A percentile compares a stretch with the other conserved stretches of the same genome.
Evolutionary conservation across 2,888 invertebrate species (phyloP).

Genomic region (Galerucella calmariensis): DNA sequence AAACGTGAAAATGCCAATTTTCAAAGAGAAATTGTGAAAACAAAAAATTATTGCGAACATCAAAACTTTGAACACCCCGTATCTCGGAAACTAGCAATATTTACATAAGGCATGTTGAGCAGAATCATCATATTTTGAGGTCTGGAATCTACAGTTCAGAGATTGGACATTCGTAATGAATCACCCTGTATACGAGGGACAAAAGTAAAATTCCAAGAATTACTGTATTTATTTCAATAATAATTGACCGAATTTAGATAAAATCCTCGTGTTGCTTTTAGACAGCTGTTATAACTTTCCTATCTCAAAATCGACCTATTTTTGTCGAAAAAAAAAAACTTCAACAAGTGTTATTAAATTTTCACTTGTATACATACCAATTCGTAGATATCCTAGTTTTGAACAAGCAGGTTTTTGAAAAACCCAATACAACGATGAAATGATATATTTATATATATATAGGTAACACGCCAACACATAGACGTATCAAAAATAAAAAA

Average conservation of each 20-base stretch:
- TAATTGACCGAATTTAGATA: neutral
- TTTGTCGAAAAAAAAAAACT: neutral
- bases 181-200: neutral
- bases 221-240: neutral
- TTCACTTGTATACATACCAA: conserved; percentile 13
- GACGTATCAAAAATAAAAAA: neutral
- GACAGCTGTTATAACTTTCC: conserved; percentile 16
- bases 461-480: neutral
- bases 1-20: too few relatives aligned
- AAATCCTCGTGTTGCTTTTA: neutral
- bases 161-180: too few relatives aligned
- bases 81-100: too few relatives aligned
- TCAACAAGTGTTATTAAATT: conserved; percentile 12
- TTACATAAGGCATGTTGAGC: too few relatives aligned
- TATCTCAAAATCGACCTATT: conserved; percentile 6
- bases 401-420: conserved; percentile 19
- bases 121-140: too few relatives aligned
- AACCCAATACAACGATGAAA: neutral
- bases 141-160: too few relatives aligned
- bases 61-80: too few relatives aligned
- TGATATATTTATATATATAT: neutral
- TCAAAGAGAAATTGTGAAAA: too few relatives aligned
- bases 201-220: neutral
- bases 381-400: neutral
- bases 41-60: too few relatives aligned